These are phyloP conservation scores for Xenentodon cancila DNA, from an alignment of 2,797 vertebrate species.

Conservation along the genomic window DNA sequence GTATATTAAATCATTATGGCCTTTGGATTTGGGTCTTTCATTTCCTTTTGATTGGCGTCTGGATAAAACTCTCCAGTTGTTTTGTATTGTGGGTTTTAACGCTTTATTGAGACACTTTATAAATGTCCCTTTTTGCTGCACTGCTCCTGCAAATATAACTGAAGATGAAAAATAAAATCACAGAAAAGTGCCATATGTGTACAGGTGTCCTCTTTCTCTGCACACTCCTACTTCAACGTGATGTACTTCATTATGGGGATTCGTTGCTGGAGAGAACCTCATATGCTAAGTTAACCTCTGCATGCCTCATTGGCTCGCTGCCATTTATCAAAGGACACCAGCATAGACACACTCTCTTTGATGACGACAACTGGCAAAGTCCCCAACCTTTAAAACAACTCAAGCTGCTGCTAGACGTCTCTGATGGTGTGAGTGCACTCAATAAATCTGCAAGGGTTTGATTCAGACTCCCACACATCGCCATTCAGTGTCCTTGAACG, in stretches of 20 bases:
- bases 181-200: constrained; percentile 3
- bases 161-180: constrained; percentile 34
- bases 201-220: constrained; percentile 37
- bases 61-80: constrained; percentile 8
- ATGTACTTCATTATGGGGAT: constrained; percentile 66
- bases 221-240: constrained; percentile 55
- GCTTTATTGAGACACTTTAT: constrained; percentile 44
- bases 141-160: constrained; percentile 18
- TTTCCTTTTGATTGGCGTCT: constrained; percentile 35
- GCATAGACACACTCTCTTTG: constrained; percentile 65
- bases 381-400: constrained; percentile 73
- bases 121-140: constrained; percentile 30
- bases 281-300: constrained; percentile 82
- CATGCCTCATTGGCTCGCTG: constrained; percentile 62
- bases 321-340: constrained; percentile 73
- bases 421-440: constrained; percentile 64
- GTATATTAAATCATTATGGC: constrained; percentile 13
- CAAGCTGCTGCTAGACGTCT: constrained; percentile 52
- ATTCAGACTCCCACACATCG: constrained; percentile 61
- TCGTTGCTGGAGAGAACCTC: constrained; percentile 69
- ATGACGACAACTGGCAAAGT: constrained; percentile 79
- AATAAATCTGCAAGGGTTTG: constrained; percentile 72
- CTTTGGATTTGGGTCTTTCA: constrained; percentile 22
- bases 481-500: constrained; percentile 68
- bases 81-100: constrained; percentile 18